phyloP scores from a whole-genome alignment of 1,140 invertebrate genomes.

The Drosophila mayri region DNA sequence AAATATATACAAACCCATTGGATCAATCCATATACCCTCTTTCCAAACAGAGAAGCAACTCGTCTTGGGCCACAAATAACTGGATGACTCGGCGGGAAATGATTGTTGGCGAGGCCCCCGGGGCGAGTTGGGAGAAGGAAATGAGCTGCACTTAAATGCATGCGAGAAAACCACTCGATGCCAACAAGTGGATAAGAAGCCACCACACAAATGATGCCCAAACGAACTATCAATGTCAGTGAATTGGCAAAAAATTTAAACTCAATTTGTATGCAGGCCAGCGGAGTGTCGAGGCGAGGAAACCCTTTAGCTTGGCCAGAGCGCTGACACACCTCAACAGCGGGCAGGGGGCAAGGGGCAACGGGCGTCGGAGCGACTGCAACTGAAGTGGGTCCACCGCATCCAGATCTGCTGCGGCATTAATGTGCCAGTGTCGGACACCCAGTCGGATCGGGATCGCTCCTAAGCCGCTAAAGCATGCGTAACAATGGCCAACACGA shows the following conservation, averaged over 20 bases:
- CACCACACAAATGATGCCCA: constrained; percentile 84
- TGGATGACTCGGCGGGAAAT: constrained; percentile 66
- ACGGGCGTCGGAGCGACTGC: constrained; percentile 25
- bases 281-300: constrained; percentile 52
- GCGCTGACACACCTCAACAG: constrained; percentile 73
- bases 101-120: constrained; percentile 50
- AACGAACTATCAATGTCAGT: constrained; percentile 84
- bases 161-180: constrained; percentile 83
- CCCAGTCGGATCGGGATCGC: constrained; percentile 53
- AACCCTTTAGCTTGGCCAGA: constrained; percentile 68
- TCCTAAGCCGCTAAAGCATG: constrained; percentile 75
- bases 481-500: constrained; percentile 76
- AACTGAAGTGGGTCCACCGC: constrained; percentile 65
- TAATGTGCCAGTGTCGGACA: constrained; percentile 69
- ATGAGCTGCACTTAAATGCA: constrained; percentile 83
- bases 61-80: constrained; percentile 72
- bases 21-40: constrained; percentile 2
- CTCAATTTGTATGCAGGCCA: constrained; percentile 83
- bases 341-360: neutral
- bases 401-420: constrained; percentile 69
- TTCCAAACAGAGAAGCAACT: constrained; percentile 5
- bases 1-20: neutral
- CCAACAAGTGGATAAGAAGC: constrained; percentile 84
- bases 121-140: constrained; percentile 70
- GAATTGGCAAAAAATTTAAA: constrained; percentile 84